Conservation (phyloP, 2,797 vertebrate species). For the Moxostoma hubbsi region DNA sequence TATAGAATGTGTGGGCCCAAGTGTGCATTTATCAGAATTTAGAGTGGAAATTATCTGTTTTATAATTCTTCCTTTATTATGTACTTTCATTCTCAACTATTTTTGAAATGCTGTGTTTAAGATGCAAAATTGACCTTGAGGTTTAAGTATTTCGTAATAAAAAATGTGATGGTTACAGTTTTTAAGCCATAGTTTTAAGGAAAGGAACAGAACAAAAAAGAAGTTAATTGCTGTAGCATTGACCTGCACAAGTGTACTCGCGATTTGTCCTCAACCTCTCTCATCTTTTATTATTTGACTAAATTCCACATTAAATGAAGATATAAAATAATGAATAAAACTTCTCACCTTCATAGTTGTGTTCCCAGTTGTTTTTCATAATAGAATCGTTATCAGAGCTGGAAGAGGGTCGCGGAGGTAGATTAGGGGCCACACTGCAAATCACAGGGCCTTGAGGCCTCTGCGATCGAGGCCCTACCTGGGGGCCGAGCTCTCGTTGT, state of each 20-base stretch:
- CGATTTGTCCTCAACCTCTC: conserved; percentile 2
- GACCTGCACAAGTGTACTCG: background rate
- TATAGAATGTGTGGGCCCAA: too few species aligned
- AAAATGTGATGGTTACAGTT: background rate
- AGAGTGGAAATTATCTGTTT: background rate
- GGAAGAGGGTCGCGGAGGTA: conserved; percentile 82
- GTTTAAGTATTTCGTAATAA: background rate
- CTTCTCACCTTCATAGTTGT: conserved; percentile 88
- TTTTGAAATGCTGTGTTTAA: background rate
- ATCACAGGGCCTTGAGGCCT: conserved; percentile 85
- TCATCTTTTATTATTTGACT: conserved; percentile 17
- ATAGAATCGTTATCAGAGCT: conserved; percentile 87
- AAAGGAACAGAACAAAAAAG: background rate
- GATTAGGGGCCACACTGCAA: conserved; percentile 96
- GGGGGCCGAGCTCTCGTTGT: conserved; percentile 75
- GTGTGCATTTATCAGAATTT: too few species aligned
- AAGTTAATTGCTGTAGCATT: background rate
- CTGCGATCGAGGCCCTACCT: conserved; percentile 62
- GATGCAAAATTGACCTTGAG: background rate
- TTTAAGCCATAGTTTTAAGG: background rate
- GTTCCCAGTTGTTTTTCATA: conserved; percentile 90
- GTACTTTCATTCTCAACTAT: background rate
- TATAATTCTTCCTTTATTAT: background rate
- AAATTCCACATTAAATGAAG: conserved; percentile 21
- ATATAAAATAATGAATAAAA: background rate